Evolutionary conservation across 2,888 invertebrate genomes (phyloP).

Genomic region (Patella caerulea): DNA sequence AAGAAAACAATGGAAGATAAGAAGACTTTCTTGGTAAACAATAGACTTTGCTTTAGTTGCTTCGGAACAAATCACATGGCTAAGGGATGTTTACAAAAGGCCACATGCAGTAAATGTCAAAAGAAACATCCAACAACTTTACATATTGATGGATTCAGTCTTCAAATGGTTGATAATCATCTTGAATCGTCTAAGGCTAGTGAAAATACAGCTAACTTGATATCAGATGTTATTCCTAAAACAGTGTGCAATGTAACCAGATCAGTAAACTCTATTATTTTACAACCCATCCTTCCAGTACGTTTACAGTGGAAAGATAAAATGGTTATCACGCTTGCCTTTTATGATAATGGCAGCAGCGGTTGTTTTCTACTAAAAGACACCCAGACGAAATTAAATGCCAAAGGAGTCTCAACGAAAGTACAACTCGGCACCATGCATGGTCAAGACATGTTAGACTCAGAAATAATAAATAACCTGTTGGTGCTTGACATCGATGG

Average conservation of each 20-base stretch:
- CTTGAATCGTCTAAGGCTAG: too few species aligned
- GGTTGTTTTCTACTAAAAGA: constrained; percentile 15
- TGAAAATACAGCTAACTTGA: too few species aligned
- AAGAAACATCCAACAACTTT: neutral
- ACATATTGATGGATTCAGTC: neutral
- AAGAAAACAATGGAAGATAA: neutral
- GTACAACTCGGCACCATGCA: constrained; percentile 21
- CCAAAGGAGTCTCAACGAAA: constrained; percentile 8
- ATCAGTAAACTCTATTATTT: too few species aligned
- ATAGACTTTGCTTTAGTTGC: constrained; percentile 12
- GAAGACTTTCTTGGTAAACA: neutral
- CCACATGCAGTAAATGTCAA: neutral
- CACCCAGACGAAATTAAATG: neutral
- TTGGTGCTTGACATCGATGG: neutral
- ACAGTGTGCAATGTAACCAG: too few species aligned
- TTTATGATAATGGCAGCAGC: constrained; percentile 21
- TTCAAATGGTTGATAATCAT: too few species aligned
- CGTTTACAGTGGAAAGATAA: neutral
- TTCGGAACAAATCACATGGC: neutral
- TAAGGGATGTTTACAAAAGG: neutral
- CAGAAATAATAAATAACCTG: neutral
- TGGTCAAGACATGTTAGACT: neutral
- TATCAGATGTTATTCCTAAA: too few species aligned
- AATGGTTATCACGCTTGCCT: constrained; percentile 16
- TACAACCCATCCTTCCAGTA: too few species aligned